Percentiles rank a stretch among this genome's conserved stretches.
These are phyloP conservation scores for Lindbergichthys nudifrons DNA, from an alignment of 2,797 vertebrate species.

Conservation along the genomic window DNA sequence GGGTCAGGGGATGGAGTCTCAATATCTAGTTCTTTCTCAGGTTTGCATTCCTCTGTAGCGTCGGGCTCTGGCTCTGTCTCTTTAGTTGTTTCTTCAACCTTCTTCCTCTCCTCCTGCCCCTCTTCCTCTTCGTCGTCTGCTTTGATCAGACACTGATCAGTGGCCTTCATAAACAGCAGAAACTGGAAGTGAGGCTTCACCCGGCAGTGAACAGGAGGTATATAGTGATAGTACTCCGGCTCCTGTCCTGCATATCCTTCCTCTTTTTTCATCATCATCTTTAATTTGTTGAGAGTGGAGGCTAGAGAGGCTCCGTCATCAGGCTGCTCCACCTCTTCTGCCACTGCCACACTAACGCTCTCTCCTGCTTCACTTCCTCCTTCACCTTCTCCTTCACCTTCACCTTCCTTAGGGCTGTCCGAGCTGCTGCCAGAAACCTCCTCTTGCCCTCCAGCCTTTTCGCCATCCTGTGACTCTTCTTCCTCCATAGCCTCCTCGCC, in stretches of 20 bases:
- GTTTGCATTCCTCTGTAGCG: slow-evolving; percentile 55
- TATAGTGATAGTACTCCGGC: slow-evolving; percentile 97
- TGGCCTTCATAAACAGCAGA: slow-evolving; percentile 97
- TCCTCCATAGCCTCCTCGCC: slow-evolving; percentile 90
- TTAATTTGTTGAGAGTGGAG: slow-evolving; percentile 94
- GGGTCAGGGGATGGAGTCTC: slow-evolving; percentile 37
- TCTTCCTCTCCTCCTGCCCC: slow-evolving; percentile 60
- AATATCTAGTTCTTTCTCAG: slow-evolving; percentile 60
- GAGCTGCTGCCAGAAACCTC: slow-evolving; percentile 61
- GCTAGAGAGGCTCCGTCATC: slow-evolving; percentile 88
- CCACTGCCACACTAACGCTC: slow-evolving; percentile 1
- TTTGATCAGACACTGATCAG: slow-evolving; percentile 85
- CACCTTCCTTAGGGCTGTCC: slow-evolving; percentile 73
- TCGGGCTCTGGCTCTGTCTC: slow-evolving; percentile 50
- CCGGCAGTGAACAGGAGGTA: slow-evolving; percentile 96
- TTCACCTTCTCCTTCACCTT: slow-evolving; percentile 48
- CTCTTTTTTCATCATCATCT: slow-evolving; percentile 95
- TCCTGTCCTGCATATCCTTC: slow-evolving; percentile 90
- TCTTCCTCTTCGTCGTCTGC: slow-evolving; percentile 76
- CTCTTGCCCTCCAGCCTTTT: slow-evolving; percentile 80
- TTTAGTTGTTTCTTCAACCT: slow-evolving; percentile 50
- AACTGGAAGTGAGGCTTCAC: slow-evolving; percentile 98
- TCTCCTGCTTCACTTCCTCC: slow-evolving; percentile 58
- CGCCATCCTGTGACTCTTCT: slow-evolving; percentile 86
- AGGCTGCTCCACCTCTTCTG: slow-evolving; percentile 69